phyloP scores from a whole-genome alignment of 2,797 vertebrate genomes.

The Liasis olivaceus region DNA sequence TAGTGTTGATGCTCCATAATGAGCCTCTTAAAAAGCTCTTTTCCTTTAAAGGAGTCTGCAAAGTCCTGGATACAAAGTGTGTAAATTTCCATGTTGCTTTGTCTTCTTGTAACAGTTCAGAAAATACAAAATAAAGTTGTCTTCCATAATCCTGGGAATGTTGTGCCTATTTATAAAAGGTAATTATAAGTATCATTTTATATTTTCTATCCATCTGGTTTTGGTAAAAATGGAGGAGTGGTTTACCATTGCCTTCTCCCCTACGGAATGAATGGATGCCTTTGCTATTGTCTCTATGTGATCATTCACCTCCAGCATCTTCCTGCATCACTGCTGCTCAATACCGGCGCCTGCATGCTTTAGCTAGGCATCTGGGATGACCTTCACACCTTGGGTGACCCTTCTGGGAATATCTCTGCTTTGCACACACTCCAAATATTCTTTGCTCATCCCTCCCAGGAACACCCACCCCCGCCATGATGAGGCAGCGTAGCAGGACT shows the following conservation, averaged over 20 bases:
- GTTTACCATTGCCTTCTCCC: background rate
- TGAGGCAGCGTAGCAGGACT: background rate
- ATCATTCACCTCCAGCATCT: background rate
- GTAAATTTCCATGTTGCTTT: conserved; percentile 47
- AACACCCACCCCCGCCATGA: background rate
- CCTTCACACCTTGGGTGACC: background rate
- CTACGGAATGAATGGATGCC: background rate
- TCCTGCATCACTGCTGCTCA: background rate
- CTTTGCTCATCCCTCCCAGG: background rate
- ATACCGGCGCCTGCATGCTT: background rate
- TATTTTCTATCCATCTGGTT: background rate
- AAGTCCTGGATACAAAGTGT: conserved; percentile 44
- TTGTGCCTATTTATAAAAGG: conserved; percentile 13
- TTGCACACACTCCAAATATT: background rate
- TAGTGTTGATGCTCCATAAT: conserved; percentile 5
- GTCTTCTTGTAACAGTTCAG: conserved; percentile 60
- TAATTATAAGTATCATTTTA: background rate
- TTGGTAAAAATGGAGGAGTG: background rate
- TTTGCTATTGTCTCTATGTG: background rate
- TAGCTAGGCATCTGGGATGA: background rate
- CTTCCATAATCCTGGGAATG: conserved; percentile 30
- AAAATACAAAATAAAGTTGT: conserved; percentile 59
- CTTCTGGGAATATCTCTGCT: background rate
- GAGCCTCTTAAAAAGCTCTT: conserved; percentile 23
- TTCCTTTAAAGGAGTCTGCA: conserved; percentile 28